These are phyloP conservation scores for Pipistrellus pipistrellus DNA, from an alignment of 2,797 vertebrate species.

Conservation along the genomic window DNA sequence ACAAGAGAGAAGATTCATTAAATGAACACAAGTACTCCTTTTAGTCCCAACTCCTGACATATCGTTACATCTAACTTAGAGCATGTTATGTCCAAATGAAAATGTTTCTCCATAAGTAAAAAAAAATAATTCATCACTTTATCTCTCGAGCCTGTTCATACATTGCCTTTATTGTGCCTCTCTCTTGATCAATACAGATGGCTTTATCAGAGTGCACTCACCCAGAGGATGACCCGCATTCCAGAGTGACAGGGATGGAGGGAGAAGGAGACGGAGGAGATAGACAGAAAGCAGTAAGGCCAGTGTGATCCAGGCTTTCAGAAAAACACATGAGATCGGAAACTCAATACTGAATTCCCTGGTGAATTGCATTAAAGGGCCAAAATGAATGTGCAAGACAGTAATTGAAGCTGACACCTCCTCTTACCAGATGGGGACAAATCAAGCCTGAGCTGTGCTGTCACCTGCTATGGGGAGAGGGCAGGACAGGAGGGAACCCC, in stretches of 20 bases:
- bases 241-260: not conserved
- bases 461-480: conserved; percentile 10
- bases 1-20: not conserved
- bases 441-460: conserved; percentile 51
- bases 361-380: conserved; percentile 58
- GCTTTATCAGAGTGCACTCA: conserved; percentile 64
- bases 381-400: conserved; percentile 76
- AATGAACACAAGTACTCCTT: not conserved
- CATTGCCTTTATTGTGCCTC: conserved; percentile 65
- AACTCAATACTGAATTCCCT: conserved; percentile 64
- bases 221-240: not conserved
- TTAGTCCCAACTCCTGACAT: conserved; percentile 42
- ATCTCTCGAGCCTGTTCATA: conserved; percentile 71
- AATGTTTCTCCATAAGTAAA: conserved; percentile 74
- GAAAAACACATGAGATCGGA: conserved; percentile 57
- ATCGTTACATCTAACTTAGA: conserved; percentile 47
- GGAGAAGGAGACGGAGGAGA: conserved; percentile 2
- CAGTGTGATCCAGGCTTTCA: conserved; percentile 55
- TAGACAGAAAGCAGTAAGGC: not conserved
- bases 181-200: conserved; percentile 77
- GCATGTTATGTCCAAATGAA: conserved; percentile 63
- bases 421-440: conserved; percentile 37
- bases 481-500: not conserved
- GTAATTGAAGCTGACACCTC: conserved; percentile 73
- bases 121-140: conserved; percentile 55